Base-by-base conservation (phyloP, 2,797 vertebrate species). In the Perodicticus potto region DNA sequence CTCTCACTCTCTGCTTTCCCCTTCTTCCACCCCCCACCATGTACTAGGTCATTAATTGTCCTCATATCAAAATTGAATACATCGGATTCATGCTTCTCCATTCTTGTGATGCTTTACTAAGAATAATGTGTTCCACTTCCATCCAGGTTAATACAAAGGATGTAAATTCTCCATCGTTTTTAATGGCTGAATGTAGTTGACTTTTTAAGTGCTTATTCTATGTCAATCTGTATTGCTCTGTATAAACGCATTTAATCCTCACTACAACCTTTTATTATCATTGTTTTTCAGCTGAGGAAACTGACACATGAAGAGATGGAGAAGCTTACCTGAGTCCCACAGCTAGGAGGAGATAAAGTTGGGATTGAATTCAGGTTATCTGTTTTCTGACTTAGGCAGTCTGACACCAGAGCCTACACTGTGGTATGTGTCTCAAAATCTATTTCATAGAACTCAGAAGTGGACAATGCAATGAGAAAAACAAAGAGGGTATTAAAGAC, bases 201-300 rank as follows among this genome's bases (percentile, higher is more conserved):
- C 55, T 25, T 40, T 61, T 53, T 20, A 49, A 19, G 27, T 34
- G 65, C 3, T n/a, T 29, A 29, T 22, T 57, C 32, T 76, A 49
- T 70, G 25, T 34, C 25, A 19, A 29, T 2, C 1, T 17, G 7
- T 29, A 13, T 11, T 32, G 8, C 43, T 73, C 55, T 73, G 32
- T n/a, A 25, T 27, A 0, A 27, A 11, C 4, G 7, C 55, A 0
- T n/a, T n/a, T 2, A 23, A 8, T 25, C 29, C 40, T 90, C 77
- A 53, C 19, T 43, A 23, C 1, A n/a, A 43, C 19, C 57, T 13
- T 12, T 55, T 45, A 73, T 7, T 29, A 67, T 59, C 10, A 55
- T 34, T 16, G 2, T 85, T 77, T 90, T 77, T 57, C 72, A 87
- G 65, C n/a, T 20, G 14, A 72, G 45, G 65, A 89, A 72, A 61